Evolutionary conservation across 2,797 vertebrate genomes (phyloP).

Genomic region (Gallirallus australis): DNA sequence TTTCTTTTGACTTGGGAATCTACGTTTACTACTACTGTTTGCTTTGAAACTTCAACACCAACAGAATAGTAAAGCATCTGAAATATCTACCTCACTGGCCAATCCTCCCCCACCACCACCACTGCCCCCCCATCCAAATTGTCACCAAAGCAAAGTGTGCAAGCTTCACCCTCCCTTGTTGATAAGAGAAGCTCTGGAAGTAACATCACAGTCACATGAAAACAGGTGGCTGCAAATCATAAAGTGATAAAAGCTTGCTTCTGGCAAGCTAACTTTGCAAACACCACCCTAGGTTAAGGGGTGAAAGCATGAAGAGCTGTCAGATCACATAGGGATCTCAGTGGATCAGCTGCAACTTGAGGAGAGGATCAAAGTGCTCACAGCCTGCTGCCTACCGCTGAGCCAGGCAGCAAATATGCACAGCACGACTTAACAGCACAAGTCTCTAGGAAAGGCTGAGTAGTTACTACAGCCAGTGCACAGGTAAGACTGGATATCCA

Average conservation of each 20-base stretch:
- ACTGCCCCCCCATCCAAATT: not conserved
- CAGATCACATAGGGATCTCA: not conserved
- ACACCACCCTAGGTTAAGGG: not conserved
- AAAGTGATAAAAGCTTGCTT: not conserved
- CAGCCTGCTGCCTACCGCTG: accelerated
- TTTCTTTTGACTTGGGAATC: not conserved
- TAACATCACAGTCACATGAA: accelerated
- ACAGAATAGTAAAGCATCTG: not conserved
- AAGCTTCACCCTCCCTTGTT: not conserved
- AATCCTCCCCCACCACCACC: not conserved
- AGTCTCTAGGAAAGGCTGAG: not conserved
- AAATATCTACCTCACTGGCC: not conserved
- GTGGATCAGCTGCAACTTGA: not conserved
- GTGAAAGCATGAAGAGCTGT: not conserved
- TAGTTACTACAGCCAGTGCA: not conserved
- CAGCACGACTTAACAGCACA: not conserved
- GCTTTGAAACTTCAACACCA: not conserved
- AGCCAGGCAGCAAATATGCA: not conserved
- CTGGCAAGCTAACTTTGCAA: not conserved
- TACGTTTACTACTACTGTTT: not conserved
- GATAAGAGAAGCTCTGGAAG: not conserved
- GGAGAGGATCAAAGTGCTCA: not conserved
- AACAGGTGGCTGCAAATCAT: not conserved
- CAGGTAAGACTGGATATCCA: not conserved
- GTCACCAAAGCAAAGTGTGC: not conserved